Conservation (phyloP, 2,797 vertebrate genomes). For the Sebastolobus alascanus region DNA sequence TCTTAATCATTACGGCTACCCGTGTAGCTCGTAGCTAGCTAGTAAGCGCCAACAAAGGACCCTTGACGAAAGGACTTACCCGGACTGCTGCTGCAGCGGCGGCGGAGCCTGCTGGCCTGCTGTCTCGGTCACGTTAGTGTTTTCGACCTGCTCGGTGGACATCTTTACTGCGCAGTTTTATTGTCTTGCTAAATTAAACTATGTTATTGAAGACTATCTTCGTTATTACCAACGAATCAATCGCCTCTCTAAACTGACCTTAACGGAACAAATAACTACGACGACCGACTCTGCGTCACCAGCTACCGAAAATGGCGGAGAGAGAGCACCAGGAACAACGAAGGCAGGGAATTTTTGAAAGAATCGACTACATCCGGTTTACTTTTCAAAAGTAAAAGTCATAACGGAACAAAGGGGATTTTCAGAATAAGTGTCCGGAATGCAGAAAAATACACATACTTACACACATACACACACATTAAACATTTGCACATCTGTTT, state of each 20-base stretch:
- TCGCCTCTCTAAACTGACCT: background rate
- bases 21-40: background rate
- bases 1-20: background rate
- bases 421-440: conserved; percentile 32
- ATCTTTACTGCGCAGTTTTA: conserved; percentile 65
- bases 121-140: conserved; percentile 60
- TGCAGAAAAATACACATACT: background rate
- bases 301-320: conserved; percentile 67
- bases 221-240: background rate
- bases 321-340: background rate
- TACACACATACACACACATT: background rate
- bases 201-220: background rate
- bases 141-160: conserved; percentile 81
- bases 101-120: conserved; percentile 41
- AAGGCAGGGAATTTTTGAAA: conserved; percentile 29
- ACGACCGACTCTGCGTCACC: conserved; percentile 11
- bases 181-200: background rate
- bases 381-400: conserved; percentile 29
- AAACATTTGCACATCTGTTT: too few relatives aligned
- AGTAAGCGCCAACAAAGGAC: conserved; percentile 67
- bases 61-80: conserved; percentile 70
- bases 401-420: background rate
- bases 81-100: conserved; percentile 49
- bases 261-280: too few relatives aligned
- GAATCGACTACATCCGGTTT: conserved; percentile 23